Base-by-base conservation (phyloP, 1,140 invertebrate genomes). In the Drosophila tristis region DNA sequence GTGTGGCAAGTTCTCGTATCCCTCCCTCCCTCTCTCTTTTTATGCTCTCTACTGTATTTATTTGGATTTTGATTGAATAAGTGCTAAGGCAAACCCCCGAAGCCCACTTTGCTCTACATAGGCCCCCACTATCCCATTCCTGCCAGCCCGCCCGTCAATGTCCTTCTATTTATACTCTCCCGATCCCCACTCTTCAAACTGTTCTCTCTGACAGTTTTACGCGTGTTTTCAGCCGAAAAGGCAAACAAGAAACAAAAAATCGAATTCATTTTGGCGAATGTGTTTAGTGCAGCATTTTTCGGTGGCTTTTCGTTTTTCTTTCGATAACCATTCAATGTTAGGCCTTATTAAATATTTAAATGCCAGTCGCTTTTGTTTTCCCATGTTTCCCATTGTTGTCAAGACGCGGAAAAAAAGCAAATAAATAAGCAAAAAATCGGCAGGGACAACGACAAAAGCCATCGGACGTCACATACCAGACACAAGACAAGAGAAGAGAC, bases 51-150 rank as follows among this genome's bases (percentile, higher is more conserved):
- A 71, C 57, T 79, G 75, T 75, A 84, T 79, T 84, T 84, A 84
- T 84, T 84, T 84, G 74, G 75, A 78, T 72, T 80, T 80, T 80
- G 80, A 84, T 84, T 84, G 76, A 84, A 84, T 84, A 84, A 84
- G 80, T 84, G 80, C 76, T 67, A 62, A 67, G 64, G 65, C 64
- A 78, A 72, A 35, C 44, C 35, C 70, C 49, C 68, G 53, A 56
- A 60, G 62, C 47, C 31, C 54, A 31, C 31, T 31, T 31, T 8
- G 8, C 31, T 31, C 31, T 8, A 2, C 31, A 31, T 31, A 3
- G 29, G 29, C 0, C 7, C 29, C 6, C 29, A 3, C 29, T 2
- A 7, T 8, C 29, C 29, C 66, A 67, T 63, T 31, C 51, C 39
- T 31, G 26, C 15, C 53, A 23, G n/a, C 54, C 29, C 45, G 7